Evolutionary conservation across 2,888 invertebrate species (phyloP), one percentile per base, ranked within the genome.

Genomic region (Girardia tigrina): DNA sequence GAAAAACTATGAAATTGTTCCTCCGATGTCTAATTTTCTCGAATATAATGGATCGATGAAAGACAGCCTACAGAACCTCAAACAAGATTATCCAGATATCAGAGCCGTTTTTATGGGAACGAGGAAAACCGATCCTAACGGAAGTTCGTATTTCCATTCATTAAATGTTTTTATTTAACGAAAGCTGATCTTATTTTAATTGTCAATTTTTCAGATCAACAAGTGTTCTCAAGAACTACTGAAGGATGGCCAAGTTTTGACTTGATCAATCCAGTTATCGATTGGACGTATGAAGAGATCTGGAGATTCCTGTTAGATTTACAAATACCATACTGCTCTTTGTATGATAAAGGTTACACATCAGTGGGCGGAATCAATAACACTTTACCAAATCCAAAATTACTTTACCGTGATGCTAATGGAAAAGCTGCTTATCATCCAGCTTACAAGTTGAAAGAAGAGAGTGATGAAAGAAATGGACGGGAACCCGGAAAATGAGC

Each of bases 81-180:
- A 90, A 70, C 81, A 86, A 0, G 80, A 84, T 23, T 83, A 86
- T 79, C 86, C 87, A 0, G 83, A 87, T 72, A 86, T 94, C 28
- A 90, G 90, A 82, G 92, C 91, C 0, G 90, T 91, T 75, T 86
- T 97, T 2, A 92, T 98, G 91, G 98, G 98, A 8, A 91, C 90
- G 1, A 87, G 97, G 78, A 86, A 88, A 74, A 90, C 90, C 0
- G 97, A 98, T 86, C 94, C 94, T 26, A 27, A 29, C n/a, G 27
- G 71, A 27, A 29, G 71, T 71, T 14, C n/a, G 26, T 71, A 12
- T 36, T 36, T 56, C 23, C 4, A n/a, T 56, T 56, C 2, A 56
- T 12, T 8, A n/a, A 20, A 12, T n/a, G n/a, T 12, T 12, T 12
- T 20, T 56, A 20, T n/a, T n/a, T 12, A 8, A 56, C n/a, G 8